Evolutionary conservation across 2,113 vertebrate genomes (phyloP).

Genomic region (Semnornis frantzii): DNA sequence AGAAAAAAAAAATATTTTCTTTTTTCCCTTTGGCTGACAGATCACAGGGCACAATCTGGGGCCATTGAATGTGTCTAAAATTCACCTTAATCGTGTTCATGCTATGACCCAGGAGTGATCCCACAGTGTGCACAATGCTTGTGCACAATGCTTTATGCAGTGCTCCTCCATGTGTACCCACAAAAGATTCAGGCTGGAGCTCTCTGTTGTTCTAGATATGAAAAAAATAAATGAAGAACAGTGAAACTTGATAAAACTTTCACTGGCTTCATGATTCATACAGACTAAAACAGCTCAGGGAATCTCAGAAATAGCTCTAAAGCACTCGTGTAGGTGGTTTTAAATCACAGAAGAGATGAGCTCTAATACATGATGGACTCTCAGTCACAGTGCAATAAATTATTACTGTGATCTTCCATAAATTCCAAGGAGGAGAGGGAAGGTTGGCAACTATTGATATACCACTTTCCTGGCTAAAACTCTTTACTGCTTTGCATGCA

Average conservation of each 20-base stretch:
- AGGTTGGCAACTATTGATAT: not conserved
- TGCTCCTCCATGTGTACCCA: not conserved
- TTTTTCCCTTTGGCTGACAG: not conserved
- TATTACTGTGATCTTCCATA: slow-evolving; percentile 14
- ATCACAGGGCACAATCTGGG: too few species aligned
- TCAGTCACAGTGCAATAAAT: not conserved
- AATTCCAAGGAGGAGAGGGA: not conserved
- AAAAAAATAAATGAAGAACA: not conserved
- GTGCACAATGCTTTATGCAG: too few species aligned
- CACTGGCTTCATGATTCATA: not conserved
- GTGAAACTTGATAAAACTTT: slow-evolving; percentile 4
- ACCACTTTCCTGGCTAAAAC: not conserved
- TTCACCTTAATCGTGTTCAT: fast-evolving
- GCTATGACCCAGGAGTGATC: not conserved
- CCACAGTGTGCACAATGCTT: too few species aligned
- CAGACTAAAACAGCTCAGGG: not conserved
- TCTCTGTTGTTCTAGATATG: not conserved
- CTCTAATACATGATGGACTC: slow-evolving; percentile 10
- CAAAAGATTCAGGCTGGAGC: not conserved
- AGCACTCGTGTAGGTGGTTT: not conserved
- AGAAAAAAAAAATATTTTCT: not conserved
- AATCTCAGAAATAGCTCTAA: slow-evolving; percentile 12
- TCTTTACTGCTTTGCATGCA: not conserved
- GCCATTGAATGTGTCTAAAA: not conserved
- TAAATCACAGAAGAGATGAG: slow-evolving; percentile 37